phyloP scores from a whole-genome alignment of 2,888 invertebrate genomes.

The Clistopyga incitator region DNA sequence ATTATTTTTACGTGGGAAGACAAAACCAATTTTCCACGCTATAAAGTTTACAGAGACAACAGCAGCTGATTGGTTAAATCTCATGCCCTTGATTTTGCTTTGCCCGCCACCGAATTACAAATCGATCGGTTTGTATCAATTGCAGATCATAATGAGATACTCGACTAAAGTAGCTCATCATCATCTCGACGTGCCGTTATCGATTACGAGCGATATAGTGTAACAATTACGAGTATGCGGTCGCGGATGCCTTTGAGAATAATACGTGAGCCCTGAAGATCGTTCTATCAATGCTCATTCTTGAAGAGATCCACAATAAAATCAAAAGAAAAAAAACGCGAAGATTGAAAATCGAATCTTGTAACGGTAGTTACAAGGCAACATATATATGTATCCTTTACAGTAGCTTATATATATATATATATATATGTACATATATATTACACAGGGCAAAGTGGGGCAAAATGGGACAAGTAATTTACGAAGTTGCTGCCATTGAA shows the following conservation, averaged over 20 bases:
- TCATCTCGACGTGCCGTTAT: slow-evolving; percentile 19
- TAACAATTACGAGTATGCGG: slow-evolving; percentile 66
- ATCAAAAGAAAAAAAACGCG: slow-evolving; percentile 20
- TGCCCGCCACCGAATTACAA: slow-evolving; percentile 42
- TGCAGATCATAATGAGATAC: slow-evolving; percentile 37
- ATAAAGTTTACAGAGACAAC: background rate
- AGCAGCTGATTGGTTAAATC: background rate
- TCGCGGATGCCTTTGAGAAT: slow-evolving; percentile 69
- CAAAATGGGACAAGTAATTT: too few relatives aligned
- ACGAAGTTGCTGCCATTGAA: background rate
- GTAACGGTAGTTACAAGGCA: slow-evolving; percentile 65
- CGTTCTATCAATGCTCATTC: slow-evolving; percentile 57
- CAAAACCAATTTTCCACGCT: background rate
- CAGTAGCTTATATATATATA: background rate
- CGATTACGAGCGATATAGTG: slow-evolving; percentile 28
- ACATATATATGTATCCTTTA: background rate
- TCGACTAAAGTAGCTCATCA: slow-evolving; percentile 36
- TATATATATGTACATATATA: background rate
- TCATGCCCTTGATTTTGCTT: slow-evolving; percentile 4
- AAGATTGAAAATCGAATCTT: slow-evolving; percentile 69
- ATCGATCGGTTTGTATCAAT: slow-evolving; percentile 64
- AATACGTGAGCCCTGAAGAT: slow-evolving; percentile 63
- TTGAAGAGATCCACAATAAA: slow-evolving; percentile 38
- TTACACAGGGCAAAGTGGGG: too few relatives aligned
- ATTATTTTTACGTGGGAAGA: too few relatives aligned